Evolutionary conservation across 2,888 invertebrate species (phyloP).

Genomic region (Epirrita christyi): DNA sequence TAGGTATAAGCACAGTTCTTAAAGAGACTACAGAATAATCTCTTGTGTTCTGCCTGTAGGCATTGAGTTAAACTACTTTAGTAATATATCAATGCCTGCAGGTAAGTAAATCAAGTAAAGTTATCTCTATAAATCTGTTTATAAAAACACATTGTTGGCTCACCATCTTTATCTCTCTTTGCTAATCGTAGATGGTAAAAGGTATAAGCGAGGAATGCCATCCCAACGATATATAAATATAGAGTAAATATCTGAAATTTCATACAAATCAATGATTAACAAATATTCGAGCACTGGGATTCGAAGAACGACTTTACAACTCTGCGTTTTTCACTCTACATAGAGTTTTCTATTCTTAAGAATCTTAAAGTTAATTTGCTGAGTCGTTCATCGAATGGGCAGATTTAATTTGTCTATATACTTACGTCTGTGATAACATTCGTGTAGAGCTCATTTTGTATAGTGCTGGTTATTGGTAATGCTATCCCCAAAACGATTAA

Average conservation of each 20-base stretch:
- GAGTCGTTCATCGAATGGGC: too few relatives aligned
- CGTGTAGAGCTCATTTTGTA: conserved; percentile 81
- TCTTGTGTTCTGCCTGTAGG: too few relatives aligned
- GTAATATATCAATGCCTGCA: too few relatives aligned
- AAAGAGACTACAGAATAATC: too few relatives aligned
- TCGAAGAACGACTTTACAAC: too few relatives aligned
- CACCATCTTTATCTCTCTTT: conserved; percentile 67
- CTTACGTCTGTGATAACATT: conserved; percentile 76
- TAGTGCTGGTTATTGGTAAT: conserved; percentile 86
- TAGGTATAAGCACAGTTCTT: too few relatives aligned
- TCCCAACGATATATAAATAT: conserved; percentile 89
- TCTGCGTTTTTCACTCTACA: too few relatives aligned
- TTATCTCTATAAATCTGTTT: not conserved
- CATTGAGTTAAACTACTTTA: too few relatives aligned
- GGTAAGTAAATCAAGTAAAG: not conserved
- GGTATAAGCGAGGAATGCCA: conserved; percentile 88
- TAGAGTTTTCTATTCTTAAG: too few relatives aligned
- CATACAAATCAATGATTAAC: not conserved
- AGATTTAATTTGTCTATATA: conserved; percentile 19
- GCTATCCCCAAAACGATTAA: conserved; percentile 87
- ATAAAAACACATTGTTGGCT: conserved; percentile 34
- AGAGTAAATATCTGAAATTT: conserved; percentile 87
- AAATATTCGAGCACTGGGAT: too few relatives aligned
- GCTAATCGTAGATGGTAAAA: conserved; percentile 85
- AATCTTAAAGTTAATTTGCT: too few relatives aligned